Evolutionary conservation across 2,113 vertebrate genomes (phyloP).

Genomic region (human (Homo sapiens)): GRCh38 chr3:63878001-63878500

Average conservation of each 20-base stretch:
- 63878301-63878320: not conserved
- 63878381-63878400: conserved; percentile 28
- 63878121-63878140: conserved; percentile 15
- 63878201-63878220: not conserved
- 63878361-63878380: not conserved
- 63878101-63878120: conserved; percentile 9
- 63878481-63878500: conserved; percentile 54
- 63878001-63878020: conserved; percentile 35
- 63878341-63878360: not conserved
- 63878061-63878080: not conserved
- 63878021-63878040: conserved; percentile 52
- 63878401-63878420: not conserved
- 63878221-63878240: conserved; percentile 31
- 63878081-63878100: not conserved
- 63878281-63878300: conserved; percentile 21
- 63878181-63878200: not conserved
- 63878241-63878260: conserved; percentile 3
- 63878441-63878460: conserved; percentile 9
- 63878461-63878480: conserved; percentile 44
- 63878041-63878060: conserved; percentile 16
- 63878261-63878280: not conserved
- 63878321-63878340: conserved; percentile 41
- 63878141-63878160: not conserved
- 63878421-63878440: conserved; percentile 43
- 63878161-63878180: not conserved